These are phyloP conservation scores for Cyanocitta stelleri DNA, from an alignment of 2,113 vertebrate species.

Conservation along the genomic window DNA sequence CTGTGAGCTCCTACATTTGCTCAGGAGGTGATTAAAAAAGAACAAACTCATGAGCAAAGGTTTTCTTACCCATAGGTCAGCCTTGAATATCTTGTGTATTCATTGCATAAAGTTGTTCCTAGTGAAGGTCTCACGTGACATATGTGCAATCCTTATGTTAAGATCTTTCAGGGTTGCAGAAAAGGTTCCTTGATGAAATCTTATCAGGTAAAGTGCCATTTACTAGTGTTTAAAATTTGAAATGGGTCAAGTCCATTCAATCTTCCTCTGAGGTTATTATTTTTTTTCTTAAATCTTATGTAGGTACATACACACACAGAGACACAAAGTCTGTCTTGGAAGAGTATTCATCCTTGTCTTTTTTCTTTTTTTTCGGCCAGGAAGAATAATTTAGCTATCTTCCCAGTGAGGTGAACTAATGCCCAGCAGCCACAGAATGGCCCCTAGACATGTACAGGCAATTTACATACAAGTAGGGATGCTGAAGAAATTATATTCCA, in stretches of 20 bases:
- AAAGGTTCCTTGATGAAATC: neutral
- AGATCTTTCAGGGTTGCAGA: neutral
- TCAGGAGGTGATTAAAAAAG: neutral
- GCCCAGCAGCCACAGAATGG: neutral
- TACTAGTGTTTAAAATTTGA: neutral
- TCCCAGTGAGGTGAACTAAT: neutral
- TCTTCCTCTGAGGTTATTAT: neutral
- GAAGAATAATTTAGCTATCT: neutral
- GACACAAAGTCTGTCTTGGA: neutral
- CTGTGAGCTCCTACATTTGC: neutral
- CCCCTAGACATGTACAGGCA: fast-evolving
- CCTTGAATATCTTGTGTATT: neutral
- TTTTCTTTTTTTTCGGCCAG: neutral
- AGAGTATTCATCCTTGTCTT: neutral
- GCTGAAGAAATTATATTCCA: neutral
- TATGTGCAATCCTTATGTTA: neutral
- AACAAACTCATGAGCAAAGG: neutral
- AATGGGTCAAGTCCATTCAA: neutral
- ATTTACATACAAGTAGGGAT: neutral
- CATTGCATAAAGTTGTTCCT: neutral
- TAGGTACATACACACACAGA: neutral
- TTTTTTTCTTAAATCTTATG: neutral
- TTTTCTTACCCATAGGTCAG: neutral
- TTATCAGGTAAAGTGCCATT: neutral
- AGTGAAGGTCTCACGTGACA: neutral